phyloP scores from a whole-genome alignment of 2,113 vertebrate species.

The Myotis davidii region DNA sequence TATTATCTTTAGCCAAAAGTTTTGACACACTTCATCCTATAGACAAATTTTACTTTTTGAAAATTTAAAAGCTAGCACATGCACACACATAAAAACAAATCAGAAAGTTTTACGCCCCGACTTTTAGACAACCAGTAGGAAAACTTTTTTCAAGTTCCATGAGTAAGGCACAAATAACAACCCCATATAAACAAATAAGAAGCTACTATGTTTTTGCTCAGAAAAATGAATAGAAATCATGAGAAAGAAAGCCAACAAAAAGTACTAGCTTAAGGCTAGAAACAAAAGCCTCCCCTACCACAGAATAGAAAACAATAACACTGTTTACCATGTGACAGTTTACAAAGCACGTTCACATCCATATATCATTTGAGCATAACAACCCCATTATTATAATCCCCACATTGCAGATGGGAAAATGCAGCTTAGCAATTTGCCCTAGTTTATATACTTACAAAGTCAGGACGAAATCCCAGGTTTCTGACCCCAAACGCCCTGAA shows the following conservation, averaged over 20 bases:
- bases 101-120: not conserved
- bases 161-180: not conserved
- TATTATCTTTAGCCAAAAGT: not conserved
- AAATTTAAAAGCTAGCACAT: not conserved
- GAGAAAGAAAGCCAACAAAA: conserved; percentile 7
- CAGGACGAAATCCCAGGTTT: conserved; percentile 6
- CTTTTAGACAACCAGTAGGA: not conserved
- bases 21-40: not conserved
- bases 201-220: not conserved
- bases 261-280: not conserved
- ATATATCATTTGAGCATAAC: not conserved
- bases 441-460: conserved; percentile 25
- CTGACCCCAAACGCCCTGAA: not conserved
- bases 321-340: not conserved
- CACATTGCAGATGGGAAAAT: conserved; percentile 18
- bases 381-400: conserved; percentile 33
- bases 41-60: conserved; percentile 25
- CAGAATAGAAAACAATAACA: not conserved
- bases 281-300: conserved; percentile 14
- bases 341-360: conserved; percentile 31
- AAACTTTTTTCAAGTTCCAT: not conserved
- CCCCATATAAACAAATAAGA: not conserved
- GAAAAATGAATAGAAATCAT: conserved; percentile 38
- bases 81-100: not conserved
- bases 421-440: not conserved